phyloP scores from a whole-genome alignment of 2,888 invertebrate genomes.

The Gymnosoma rotundatum region DNA sequence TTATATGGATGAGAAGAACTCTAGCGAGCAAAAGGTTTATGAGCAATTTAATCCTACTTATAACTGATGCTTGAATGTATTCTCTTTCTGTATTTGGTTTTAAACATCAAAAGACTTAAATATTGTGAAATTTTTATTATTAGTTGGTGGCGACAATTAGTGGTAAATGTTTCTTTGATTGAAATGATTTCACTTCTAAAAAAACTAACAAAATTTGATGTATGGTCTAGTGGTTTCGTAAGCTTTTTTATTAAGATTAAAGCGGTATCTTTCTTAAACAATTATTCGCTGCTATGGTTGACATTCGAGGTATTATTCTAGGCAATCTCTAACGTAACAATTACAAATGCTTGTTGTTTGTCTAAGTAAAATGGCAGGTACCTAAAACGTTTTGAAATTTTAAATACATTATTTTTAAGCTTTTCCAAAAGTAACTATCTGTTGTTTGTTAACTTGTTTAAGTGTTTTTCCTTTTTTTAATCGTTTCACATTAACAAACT shows the following conservation, averaged over 20 bases:
- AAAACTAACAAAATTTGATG: too few relatives aligned
- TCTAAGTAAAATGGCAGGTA: slow-evolving; percentile 46
- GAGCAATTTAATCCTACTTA: slow-evolving; percentile 34
- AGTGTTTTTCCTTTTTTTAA: slow-evolving; percentile 49
- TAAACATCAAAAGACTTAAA: slow-evolving; percentile 27
- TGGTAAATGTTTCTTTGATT: neutral
- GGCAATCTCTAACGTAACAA: neutral
- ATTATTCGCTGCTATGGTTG: slow-evolving; percentile 8
- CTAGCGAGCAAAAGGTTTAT: slow-evolving; percentile 29
- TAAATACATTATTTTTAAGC: neutral
- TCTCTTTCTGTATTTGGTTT: slow-evolving; percentile 15
- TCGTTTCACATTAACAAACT: slow-evolving; percentile 60
- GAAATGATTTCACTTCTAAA: neutral
- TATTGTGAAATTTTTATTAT: slow-evolving; percentile 36
- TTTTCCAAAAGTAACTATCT: slow-evolving; percentile 58
- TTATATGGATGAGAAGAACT: slow-evolving; percentile 51
- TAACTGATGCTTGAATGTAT: neutral
- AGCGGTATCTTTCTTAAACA: slow-evolving; percentile 15
- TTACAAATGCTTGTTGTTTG: slow-evolving; percentile 12
- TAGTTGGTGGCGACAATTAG: slow-evolving; percentile 55
- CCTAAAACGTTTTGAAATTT: slow-evolving; percentile 28
- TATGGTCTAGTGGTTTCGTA: neutral
- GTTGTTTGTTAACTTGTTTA: slow-evolving; percentile 41
- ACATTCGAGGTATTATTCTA: slow-evolving; percentile 55
- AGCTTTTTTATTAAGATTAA: slow-evolving; percentile 15